Evolutionary conservation across 2,113 vertebrate species (phyloP).

Genomic region (Tragelaphus strepsiceros): DNA sequence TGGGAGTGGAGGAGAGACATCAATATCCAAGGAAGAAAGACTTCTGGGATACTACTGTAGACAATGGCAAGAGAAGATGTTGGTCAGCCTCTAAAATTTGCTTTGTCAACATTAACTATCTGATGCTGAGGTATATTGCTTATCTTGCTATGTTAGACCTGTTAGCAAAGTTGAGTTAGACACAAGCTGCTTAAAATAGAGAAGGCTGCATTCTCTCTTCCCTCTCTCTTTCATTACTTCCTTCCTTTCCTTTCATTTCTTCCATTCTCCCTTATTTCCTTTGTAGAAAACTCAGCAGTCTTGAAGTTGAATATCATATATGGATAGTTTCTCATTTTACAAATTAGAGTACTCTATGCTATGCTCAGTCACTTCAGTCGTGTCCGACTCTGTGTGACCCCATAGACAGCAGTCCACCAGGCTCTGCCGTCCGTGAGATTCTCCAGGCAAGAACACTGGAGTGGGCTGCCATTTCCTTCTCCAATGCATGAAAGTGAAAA

Average conservation of each 20-base stretch:
- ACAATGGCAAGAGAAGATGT: background rate
- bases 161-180: constrained; percentile 18
- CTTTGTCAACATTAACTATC: background rate
- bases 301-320: constrained; percentile 20
- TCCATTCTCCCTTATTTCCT: background rate
- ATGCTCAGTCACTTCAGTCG: too few relatives aligned
- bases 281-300: background rate
- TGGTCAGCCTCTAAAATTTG: background rate
- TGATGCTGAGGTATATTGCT: background rate
- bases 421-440: too few relatives aligned
- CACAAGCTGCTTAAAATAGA: background rate
- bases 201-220: background rate
- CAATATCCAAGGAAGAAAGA: background rate
- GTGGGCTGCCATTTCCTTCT: too few relatives aligned
- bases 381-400: too few relatives aligned
- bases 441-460: too few relatives aligned
- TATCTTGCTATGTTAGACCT: constrained; percentile 25
- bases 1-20: background rate
- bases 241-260: background rate
- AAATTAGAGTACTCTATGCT: background rate
- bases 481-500: too few relatives aligned
- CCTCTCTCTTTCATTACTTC: background rate
- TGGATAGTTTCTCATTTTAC: constrained; percentile 38
- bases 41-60: background rate
- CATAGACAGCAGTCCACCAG: too few relatives aligned